A percentile compares a stretch with the other conserved stretches of the same genome.
Evolutionary conservation across 2,113 vertebrate species (phyloP).

Genomic region (Lophotis ruficrista): DNA sequence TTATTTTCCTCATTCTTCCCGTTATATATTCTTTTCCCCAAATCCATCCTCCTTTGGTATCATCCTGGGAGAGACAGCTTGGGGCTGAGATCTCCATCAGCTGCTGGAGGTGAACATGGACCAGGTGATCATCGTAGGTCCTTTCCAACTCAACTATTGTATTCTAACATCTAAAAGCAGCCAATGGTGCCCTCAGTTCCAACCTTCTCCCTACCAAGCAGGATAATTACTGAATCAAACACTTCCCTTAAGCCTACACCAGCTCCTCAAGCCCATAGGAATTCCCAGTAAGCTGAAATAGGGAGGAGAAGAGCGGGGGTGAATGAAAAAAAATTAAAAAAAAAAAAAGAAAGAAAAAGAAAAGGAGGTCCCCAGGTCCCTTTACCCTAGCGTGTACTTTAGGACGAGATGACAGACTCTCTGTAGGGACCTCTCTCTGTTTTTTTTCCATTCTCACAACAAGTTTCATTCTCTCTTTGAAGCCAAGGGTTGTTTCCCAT

Average conservation of each 20-base stretch:
- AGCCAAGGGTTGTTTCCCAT: not conserved
- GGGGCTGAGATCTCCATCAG: not conserved
- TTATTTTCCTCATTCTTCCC: not conserved
- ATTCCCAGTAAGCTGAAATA: too few species aligned
- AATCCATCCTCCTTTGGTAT: not conserved
- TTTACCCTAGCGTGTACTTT: too few species aligned
- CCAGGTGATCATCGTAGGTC: not conserved
- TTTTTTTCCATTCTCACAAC: not conserved
- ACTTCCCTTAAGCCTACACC: not conserved
- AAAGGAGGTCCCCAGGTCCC: not conserved
- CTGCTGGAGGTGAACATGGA: not conserved
- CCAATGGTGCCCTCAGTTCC: rapidly evolving
- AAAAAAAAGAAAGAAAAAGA: not conserved
- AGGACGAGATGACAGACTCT: not conserved
- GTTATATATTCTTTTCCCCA: not conserved
- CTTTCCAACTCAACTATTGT: not conserved
- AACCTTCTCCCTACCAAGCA: not conserved
- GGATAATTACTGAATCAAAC: not conserved
- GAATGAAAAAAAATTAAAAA: too few species aligned
- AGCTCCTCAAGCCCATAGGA: not conserved
- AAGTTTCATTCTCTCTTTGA: not conserved
- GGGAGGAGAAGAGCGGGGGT: too few species aligned
- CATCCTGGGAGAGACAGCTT: not conserved
- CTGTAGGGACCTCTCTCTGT: not conserved
- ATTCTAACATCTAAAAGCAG: not conserved